These are phyloP conservation scores for Beris chalybata DNA, from an alignment of 2,888 invertebrate species.

Conservation along the genomic window DNA sequence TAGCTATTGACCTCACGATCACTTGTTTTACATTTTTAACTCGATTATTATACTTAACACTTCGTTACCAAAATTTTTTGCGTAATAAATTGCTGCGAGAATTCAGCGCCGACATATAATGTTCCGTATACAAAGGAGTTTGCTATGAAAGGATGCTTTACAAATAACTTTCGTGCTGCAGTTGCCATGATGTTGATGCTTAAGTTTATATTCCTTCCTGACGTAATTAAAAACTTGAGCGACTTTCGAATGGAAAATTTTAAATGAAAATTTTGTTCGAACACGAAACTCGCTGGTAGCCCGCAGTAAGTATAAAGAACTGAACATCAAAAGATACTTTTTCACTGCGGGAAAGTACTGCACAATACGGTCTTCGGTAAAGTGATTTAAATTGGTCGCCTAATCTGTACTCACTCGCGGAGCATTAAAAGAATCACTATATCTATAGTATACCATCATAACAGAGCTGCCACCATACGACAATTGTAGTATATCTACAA, in stretches of 20 bases:
- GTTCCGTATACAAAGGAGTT: slow-evolving; percentile 71
- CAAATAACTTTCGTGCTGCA: slow-evolving; percentile 48
- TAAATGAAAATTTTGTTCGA: not conserved
- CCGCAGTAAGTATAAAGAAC: slow-evolving; percentile 10
- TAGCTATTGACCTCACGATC: no score
- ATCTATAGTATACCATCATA: no score
- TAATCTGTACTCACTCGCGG: slow-evolving; percentile 4
- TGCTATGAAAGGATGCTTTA: slow-evolving; percentile 59
- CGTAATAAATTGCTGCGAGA: slow-evolving; percentile 74
- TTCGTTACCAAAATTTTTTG: slow-evolving; percentile 66
- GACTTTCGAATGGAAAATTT: not conserved
- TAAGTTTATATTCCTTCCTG: not conserved
- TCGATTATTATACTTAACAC: slow-evolving; percentile 41
- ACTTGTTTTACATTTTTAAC: no score
- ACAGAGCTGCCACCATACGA: no score
- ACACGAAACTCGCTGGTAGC: slow-evolving; percentile 2
- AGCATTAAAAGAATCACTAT: slow-evolving; percentile 9
- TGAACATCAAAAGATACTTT: not conserved
- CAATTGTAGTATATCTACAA: no score
- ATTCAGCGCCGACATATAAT: slow-evolving; percentile 77
- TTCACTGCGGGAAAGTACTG: no score
- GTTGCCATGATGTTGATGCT: slow-evolving; percentile 14
- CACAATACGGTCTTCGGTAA: slow-evolving; percentile 1
- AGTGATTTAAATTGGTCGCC: slow-evolving; percentile 28
- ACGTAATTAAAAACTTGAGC: slow-evolving; percentile 12